Base-by-base conservation (phyloP, 2,797 vertebrate genomes). In the Poeciliopsis turneri region DNA sequence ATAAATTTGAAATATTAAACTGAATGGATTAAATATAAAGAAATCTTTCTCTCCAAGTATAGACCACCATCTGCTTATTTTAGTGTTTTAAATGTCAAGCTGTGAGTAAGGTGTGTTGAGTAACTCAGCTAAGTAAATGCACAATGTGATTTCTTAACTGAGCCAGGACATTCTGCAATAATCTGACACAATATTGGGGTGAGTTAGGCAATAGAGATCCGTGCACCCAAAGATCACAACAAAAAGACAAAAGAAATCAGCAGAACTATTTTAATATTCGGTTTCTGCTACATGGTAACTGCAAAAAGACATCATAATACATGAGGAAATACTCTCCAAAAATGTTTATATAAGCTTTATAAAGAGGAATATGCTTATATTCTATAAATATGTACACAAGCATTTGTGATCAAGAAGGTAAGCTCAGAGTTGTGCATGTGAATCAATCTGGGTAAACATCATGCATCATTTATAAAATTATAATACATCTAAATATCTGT, bases 231-330 rank as follows among this genome's bases (percentile, higher is more conserved):
- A 53, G 46, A 45, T 20, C 36, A 78, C 15, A n/a, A 39, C 36
- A 79, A 7, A 41, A 10, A 7, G 7, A 81, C n/a, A 78, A 53
- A 86, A 81, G n/a, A 76, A 80, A 77, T 25, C 39, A 73, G 18
- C 10, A 46, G 5, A 51, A 57, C 0, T 3, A 33, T 84, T 57
- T 92, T 90, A 92, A 89, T 92, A 77, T 80, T 81, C 16, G 55
- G 78, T 87, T 46, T 85, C 83, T 90, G 86, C 72, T 85, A 84
- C 46, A 79, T 77, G 75, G 68, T 69, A 76, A 80, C 86, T 92
- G 89, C 83, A 93, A 93, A 92, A 95, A 90, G 88, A 92, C 84
- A 91, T 80, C 28, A 55, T 79, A 80, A 83, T 76, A 85, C 79
- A 77, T 85, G 80, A 90, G 55, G 77, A 80, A 90, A 86, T 73